Evolutionary conservation across 2,113 vertebrate species (phyloP).

Genomic region (Lagopus muta): DNA sequence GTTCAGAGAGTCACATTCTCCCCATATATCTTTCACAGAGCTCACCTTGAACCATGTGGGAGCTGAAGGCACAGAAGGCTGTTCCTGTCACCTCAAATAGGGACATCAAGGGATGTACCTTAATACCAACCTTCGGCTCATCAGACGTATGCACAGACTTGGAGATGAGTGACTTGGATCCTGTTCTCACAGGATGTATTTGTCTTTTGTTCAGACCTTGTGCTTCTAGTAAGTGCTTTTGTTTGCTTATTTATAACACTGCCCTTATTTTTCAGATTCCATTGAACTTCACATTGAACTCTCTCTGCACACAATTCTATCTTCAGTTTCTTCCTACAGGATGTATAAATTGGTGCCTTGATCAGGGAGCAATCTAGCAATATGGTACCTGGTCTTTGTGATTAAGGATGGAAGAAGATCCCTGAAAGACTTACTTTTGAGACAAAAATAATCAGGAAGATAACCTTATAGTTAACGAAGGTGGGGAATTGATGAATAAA

Average conservation of each 20-base stretch:
- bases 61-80: not conserved
- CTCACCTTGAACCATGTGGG: not conserved
- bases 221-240: not conserved
- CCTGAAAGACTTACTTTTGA: not conserved
- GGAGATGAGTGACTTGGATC: not conserved
- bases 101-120: not conserved
- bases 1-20: not conserved
- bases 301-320: not conserved
- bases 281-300: not conserved
- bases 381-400: not conserved
- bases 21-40: not conserved
- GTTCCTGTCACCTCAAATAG: accelerated
- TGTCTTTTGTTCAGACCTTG: not conserved
- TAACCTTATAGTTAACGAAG: not conserved
- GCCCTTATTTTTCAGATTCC: not conserved
- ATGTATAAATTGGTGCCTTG: not conserved
- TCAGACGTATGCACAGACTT: accelerated
- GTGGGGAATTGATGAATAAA: not conserved
- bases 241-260: not conserved
- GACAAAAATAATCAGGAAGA: not conserved
- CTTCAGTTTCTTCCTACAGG: not conserved
- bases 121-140: not conserved
- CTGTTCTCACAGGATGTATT: not conserved
- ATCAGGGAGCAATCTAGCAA: not conserved
- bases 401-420: accelerated